Evolutionary conservation across 2,113 vertebrate genomes (phyloP), one percentile per base, ranked within the genome.

Genomic region (Nansenia antarctica): DNA sequence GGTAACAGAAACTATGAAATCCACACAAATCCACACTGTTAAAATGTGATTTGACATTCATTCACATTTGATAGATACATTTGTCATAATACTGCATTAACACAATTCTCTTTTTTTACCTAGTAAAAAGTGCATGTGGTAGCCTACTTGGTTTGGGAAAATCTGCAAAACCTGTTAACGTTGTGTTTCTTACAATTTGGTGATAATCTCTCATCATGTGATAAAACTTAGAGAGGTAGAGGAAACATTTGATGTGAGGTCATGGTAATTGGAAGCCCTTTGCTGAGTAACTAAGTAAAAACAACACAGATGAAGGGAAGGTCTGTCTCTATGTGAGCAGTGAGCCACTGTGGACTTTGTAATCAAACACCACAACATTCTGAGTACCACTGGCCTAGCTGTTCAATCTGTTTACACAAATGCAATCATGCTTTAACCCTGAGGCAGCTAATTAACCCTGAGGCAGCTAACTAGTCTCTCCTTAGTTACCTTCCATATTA

Each of bases 251-350:
- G 15, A 58, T 9, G 29, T 32, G 55, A 6, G 26, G 18, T 58
- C 18, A 58, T 27, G 15, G 55, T 58, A 58, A 58, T 58, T 58
- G 54, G 54, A 57, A 14, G 54, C 29, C 26, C 12, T 58, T 58
- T 58, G 54, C 54, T 58, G 1, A 5, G 18, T 58, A 30, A 58
- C 30, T 14, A 15, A 8, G 54, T 58, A 27, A 58, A 58, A 18
- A 57, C 14, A 30, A 58, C 54, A 31, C 6, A 30, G 5, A 14
- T 18, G 15, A 45, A 58, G 30, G 54, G 30, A 30, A 27, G 15
- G 27, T 29, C 24, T 31, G 26, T 30, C 27, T 58, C 14, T 58
- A 14, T 58, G 18, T 31, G 18, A 31, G 30, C 29, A 58, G 14
- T 30, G 55, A 18, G 26, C 14, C 30, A 58, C 55, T n/a, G 29